Evolutionary conservation across 2,113 vertebrate species (phyloP).

Genomic region (Bubo bubo): DNA sequence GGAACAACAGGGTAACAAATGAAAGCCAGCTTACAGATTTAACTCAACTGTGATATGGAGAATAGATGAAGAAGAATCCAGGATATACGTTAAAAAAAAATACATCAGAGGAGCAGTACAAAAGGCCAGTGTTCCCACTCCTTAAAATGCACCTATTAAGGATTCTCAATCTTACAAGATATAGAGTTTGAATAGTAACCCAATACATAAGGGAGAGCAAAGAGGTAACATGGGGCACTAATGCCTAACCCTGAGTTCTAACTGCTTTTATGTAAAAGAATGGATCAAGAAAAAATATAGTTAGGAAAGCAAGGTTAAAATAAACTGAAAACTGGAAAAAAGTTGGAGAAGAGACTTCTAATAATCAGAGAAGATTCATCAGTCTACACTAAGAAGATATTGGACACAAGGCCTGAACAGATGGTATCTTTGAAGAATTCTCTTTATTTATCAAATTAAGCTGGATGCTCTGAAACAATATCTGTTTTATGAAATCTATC

Average conservation of each 20-base stretch:
- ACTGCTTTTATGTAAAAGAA: neutral
- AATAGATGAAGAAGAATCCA: neutral
- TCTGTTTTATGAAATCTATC: neutral
- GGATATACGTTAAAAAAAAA: neutral
- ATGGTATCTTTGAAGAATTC: neutral
- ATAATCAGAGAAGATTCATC: neutral
- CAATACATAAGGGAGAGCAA: neutral
- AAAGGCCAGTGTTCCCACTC: neutral
- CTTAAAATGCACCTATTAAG: neutral
- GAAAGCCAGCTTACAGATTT: neutral
- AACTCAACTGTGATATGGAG: neutral
- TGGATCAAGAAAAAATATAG: neutral
- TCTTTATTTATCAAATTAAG: slow-evolving; percentile 24
- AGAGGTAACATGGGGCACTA: neutral
- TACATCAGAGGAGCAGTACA: neutral
- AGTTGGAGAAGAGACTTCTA: neutral
- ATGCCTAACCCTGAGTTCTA: neutral
- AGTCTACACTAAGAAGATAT: neutral
- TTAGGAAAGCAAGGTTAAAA: neutral
- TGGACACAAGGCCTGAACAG: neutral
- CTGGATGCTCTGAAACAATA: neutral
- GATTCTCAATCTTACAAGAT: neutral
- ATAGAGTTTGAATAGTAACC: neutral
- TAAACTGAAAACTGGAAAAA: neutral
- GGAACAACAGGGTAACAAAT: neutral